Base-by-base conservation (phyloP, 2,888 invertebrate genomes). In the Eucera pruinosa region DNA sequence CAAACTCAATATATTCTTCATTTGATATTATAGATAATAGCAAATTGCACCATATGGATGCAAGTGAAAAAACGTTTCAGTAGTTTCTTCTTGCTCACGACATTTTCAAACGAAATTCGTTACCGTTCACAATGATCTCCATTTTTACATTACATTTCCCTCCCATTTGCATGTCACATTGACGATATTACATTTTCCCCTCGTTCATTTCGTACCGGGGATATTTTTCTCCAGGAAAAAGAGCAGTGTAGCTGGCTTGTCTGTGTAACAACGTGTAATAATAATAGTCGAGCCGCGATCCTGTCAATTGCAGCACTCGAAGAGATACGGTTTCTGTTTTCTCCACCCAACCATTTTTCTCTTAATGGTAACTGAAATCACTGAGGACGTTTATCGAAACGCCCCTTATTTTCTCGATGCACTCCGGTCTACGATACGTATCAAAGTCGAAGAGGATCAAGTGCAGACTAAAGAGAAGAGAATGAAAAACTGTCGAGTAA, bases 301-400 rank as follows among this genome's bases (percentile, higher is more conserved):
- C 71, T 54, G 74, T 65, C 74, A 47, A 75, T 75, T 39, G 71
- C 74, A 75, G 74, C 52, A 18, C 64, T 65, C 71, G 52, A 33
- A 20, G 33, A 55, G 25, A 13, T 2, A 43, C 65, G 36, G n/a
- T 48, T 33, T 45, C 55, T 7, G 39, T 60, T 30, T 1, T 27
- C 36, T 64, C 36, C 20, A 18, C 7, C 18, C n/a, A 3, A 11
- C 2, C 5, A 15, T 15, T 11, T 25, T n/a, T n/a, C n/a, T n/a
- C n/a, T n/a, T n/a, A n/a, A n/a, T n/a, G n/a, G n/a, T n/a, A n/a
- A n/a, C n/a, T n/a, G n/a, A n/a, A n/a, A n/a, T 41, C 43, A 36
- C 27, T 47, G 47, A 3, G 39, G 11, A 60, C 67, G n/a, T 66
- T 64, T 45, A 55, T 55, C 33, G 30, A 7, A 27, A 36, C 43